Base-by-base conservation (phyloP, 2,888 invertebrate genomes). In the Poecilobothrus nobilitatus region DNA sequence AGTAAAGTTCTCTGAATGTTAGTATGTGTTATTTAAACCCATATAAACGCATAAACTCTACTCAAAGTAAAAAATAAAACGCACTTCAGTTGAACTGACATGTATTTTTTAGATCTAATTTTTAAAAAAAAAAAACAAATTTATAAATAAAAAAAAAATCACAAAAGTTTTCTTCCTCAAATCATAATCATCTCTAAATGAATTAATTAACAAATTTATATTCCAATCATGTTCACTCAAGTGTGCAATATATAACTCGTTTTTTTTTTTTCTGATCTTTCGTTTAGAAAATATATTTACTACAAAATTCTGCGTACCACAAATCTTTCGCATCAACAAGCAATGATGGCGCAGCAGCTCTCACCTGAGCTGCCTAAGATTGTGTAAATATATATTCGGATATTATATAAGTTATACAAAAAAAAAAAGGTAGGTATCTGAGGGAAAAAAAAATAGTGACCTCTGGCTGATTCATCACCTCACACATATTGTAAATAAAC, bases 141-240 rank as follows among this genome's bases (percentile, higher is more conserved):
- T 27, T 27, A 27, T 27, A 27, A 27, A 27, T 27, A 27, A 27
- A 27, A 27, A 4, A 27, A 27, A 27, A 27, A 27, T 5, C 27
- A 27, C 27, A 27, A 5, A 27, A 27, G 27, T 27, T 27, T 27
- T 37, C 37, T 37, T 37, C 37, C 37, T 37, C 10, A 37, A 37
- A 37, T 37, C 37, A 53, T 53, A 53, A 53, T 53, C 15, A 53
- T 18, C 18, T 53, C 53, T 53, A 53, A 53, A 53, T n/a, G 53
- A 53, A 53, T 53, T 53, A 53, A 53, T 53, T 53, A 53, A 53
- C 15, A 53, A 53, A 53, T 53, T 53, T 53, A 53, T 53, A 53
- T 53, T 53, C 53, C 53, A 15, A 53, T 53, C 53, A 53, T 53
- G 53, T 53, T 53, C 53, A 53, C 15, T 53, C 53, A 53, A 18